phyloP scores from a whole-genome alignment of 2,113 vertebrate genomes.

The Paradisaea rubra region DNA sequence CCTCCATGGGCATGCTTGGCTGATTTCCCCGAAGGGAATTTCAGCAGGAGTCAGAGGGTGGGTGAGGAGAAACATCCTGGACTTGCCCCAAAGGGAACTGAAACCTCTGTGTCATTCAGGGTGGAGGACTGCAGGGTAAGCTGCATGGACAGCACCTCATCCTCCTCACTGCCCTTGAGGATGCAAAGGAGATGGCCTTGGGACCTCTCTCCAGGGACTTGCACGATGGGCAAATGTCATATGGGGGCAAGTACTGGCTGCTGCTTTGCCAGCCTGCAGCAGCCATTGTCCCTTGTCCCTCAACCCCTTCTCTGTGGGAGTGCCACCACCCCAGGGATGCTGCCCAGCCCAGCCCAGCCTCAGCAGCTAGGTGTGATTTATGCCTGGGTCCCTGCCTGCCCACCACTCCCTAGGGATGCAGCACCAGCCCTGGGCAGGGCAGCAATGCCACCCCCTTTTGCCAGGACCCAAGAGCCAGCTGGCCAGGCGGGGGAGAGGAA shows the following conservation, averaged over 20 bases:
- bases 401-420: accelerated
- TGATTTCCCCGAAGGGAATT: neutral
- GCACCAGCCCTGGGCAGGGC: accelerated
- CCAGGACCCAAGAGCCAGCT: neutral
- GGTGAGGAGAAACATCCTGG: accelerated
- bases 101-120: neutral
- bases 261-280: neutral
- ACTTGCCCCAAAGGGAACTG: neutral
- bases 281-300: neutral
- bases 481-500: accelerated
- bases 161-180: neutral
- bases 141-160: accelerated
- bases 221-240: accelerated
- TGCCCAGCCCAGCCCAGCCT: neutral
- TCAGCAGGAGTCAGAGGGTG: neutral
- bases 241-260: neutral
- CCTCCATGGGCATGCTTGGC: accelerated
- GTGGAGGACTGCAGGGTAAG: neutral
- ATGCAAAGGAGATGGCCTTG: neutral
- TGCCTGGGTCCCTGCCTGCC: neutral
- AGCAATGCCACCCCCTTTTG: neutral
- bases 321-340: neutral
- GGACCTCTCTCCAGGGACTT: neutral
- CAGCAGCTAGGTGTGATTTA: neutral
- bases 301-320: neutral